Conservation (phyloP, 1,140 invertebrate genomes). For the Hydropsyche tenuis region DNA sequence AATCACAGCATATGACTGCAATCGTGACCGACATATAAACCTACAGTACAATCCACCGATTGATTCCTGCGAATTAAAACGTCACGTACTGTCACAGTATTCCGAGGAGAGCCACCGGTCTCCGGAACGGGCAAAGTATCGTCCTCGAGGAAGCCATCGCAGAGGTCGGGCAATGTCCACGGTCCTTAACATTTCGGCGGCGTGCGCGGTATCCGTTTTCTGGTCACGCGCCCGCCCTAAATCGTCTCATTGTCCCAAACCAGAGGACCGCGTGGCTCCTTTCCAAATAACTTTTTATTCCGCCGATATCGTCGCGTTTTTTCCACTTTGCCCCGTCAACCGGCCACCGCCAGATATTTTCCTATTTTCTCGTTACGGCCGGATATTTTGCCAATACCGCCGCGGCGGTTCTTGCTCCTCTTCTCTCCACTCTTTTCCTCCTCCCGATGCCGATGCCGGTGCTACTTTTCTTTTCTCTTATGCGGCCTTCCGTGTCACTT, state of each 20-base stretch:
- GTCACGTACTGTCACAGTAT: constrained; percentile 35
- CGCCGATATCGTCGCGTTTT: constrained; percentile 47
- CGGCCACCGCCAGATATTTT: constrained; percentile 40
- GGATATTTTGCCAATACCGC: constrained; percentile 46
- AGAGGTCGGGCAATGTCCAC: background rate
- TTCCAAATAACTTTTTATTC: constrained; percentile 51
- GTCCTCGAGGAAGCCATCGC: no score
- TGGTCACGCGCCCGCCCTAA: constrained; percentile 48
- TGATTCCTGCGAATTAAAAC: constrained; percentile 42
- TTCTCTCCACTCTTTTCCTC: background rate
- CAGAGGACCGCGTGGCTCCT: constrained; percentile 48
- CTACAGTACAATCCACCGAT: no score
- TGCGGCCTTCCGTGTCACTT: constrained; percentile 45
- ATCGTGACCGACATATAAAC: no score
- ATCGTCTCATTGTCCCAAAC: constrained; percentile 50
- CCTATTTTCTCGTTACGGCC: constrained; percentile 45
- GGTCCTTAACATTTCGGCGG: constrained; percentile 43
- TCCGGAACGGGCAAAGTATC: background rate
- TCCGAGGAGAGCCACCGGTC: background rate
- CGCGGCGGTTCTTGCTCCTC: no score
- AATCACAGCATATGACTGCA: no score
- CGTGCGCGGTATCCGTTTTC: constrained; percentile 47
- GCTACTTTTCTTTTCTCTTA: no score
- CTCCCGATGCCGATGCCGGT: no score
- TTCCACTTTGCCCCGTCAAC: constrained; percentile 11